Base-by-base conservation (phyloP, 2,797 vertebrate species). In the Melanogrammus aeglefinus region DNA sequence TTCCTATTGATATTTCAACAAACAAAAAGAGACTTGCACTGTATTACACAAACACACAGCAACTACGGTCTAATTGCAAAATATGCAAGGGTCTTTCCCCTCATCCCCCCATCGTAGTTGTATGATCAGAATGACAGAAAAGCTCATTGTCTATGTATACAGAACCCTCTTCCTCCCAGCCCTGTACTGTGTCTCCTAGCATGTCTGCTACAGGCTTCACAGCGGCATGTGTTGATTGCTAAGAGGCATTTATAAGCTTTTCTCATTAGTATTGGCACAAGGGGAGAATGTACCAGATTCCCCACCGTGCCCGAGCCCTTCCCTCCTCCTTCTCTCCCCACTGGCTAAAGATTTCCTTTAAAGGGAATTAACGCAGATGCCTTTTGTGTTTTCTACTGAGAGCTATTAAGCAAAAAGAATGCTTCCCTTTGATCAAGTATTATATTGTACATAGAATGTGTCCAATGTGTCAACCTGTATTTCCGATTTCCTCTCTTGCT, bases 221-320 rank as follows among this genome's bases (percentile, higher is more conserved):
- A 33, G 29, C 57, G n/a, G 35, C 70, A 72, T 38, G 14, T 47
- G 27, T 75, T 74, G 51, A 77, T 76, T 47, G 72, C 75, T 69
- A 36, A 74, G 72, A 70, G 72, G 79, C 57, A 36, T 75, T 75
- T 44, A 75, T 27, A 75, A 74, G 77, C 77, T 72, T 72, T 72
- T 77, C 75, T 70, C 75, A 76, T 76, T 76, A 76, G 75, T 41
- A 75, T 75, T 75, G 44, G 47, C 74, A 75, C 44, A 33, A 44
- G 51, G 41, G 75, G 6, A 44, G 73, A 36, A 36, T 66, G 41
- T 6, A 44, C 41, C 41, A 12, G 76, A 78, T 76, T 69, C 33
- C 24, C 73, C n/a, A 75, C 63, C 75, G 63, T 77, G 63, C 24
- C 7, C 1, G 8, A 24, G 9, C 63, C 57, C 36, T 10, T 8